These are phyloP conservation scores for Bothrops jararaca DNA, from an alignment of 2,113 vertebrate species.

Conservation along the genomic window DNA sequence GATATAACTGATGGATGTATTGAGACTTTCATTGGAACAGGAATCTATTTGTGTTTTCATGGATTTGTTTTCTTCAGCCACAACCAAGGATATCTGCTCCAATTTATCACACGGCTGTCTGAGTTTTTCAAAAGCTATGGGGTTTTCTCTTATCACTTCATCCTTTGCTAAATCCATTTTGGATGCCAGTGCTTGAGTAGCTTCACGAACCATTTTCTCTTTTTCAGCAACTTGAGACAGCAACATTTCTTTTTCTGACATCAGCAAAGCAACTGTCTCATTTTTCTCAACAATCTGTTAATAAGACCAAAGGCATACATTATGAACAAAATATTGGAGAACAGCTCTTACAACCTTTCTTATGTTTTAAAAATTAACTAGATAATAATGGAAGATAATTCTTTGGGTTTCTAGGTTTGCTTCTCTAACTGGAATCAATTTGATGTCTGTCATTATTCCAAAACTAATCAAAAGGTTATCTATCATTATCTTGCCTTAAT, in stretches of 20 bases:
- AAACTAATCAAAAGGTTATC: not conserved
- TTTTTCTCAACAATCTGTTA: conserved; percentile 69
- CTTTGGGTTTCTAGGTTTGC: not conserved
- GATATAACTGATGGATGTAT: conserved; percentile 44
- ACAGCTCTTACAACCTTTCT: not conserved
- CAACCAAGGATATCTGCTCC: conserved; percentile 45
- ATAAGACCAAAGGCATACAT: not conserved
- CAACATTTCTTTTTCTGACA: conserved; percentile 68
- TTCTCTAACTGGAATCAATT: not conserved
- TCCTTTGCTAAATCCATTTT: conserved; percentile 52
- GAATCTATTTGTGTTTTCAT: conserved; percentile 56
- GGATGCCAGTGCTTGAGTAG: conserved; percentile 55
- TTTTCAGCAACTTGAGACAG: conserved; percentile 58
- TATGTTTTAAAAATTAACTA: not conserved
- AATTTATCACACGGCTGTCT: conserved; percentile 53
- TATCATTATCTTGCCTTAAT: not conserved
- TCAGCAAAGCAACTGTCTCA: conserved; percentile 63
- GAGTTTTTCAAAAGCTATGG: conserved; percentile 56
- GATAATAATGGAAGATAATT: not conserved
- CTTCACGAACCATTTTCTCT: conserved; percentile 56
- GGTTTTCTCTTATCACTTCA: conserved; percentile 48
- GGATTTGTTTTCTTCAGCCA: conserved; percentile 56
- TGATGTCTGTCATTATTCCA: not conserved
- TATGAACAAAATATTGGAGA: not conserved
- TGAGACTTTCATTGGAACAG: conserved; percentile 53